Base-by-base conservation (phyloP, 2,797 vertebrate genomes). In the Paramormyrops hopkinsi region DNA sequence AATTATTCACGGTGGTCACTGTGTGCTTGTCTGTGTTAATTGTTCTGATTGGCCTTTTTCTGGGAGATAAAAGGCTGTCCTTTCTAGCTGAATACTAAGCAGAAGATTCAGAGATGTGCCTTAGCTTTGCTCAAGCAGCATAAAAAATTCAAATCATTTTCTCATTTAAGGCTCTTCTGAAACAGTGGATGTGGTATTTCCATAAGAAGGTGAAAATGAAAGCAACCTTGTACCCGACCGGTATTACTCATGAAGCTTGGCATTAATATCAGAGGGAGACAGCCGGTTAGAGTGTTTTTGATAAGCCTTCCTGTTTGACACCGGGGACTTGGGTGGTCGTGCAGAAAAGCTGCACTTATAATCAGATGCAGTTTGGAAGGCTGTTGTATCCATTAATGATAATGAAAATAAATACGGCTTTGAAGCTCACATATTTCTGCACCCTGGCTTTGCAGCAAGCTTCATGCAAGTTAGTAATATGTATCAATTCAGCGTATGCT, bases 31-130 rank as follows among this genome's bases (percentile, higher is more conserved):
- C 19, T 25, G 11, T 48, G 48, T 29, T 90, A 88, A 25, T 59
- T 83, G 50, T 76, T 83, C 69, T 82, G 76, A 44, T 73, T 82
- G n/a, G 76, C 41, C 41, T 29, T 84, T 37, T 53, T 46, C 89
- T 17, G 46, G 14, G 82, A 73, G 89, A 85, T 89, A 37, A 86
- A 50, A 87, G 51, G 17, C 29, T 86, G 44, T 69, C 84, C 3
- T 79, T 44, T 19, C 50, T 48, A 87, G 82, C 17, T 50, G 56
- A 41, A 19, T 59, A 37, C 50, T 87, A 87, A 88, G 44, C 76
- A 82, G 76, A 44, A 82, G 29, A 44, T 82, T 82, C 76, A 46
- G 76, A 46, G 19, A 82, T 46, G 76, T 1, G 14, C 76, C 73
- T 46, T 79, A 46, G 73, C 37, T 41, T 79, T 44, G 37, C 73